A percentile compares a stretch with the other conserved stretches of the same genome.
Conservation (phyloP, 2,888 invertebrate genomes). For the Sphecodes monilicornis region DNA sequence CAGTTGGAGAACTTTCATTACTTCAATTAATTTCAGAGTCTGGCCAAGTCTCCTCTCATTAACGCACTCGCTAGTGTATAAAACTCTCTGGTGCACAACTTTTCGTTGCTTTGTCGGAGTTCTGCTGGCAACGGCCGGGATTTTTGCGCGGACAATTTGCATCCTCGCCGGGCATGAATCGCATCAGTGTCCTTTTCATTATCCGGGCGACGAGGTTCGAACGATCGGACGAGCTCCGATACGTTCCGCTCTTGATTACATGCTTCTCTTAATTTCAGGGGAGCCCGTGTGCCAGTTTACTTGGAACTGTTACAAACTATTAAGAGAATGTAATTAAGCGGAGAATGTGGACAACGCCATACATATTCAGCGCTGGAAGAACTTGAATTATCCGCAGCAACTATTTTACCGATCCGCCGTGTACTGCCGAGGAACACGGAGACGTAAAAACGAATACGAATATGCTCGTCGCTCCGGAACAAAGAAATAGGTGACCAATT, state of each 20-base stretch:
- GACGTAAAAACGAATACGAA: conserved; percentile 28
- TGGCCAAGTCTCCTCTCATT: conserved; percentile 49
- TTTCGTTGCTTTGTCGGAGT: conserved; percentile 4
- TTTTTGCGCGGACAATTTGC: background rate
- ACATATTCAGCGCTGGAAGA: conserved; percentile 71
- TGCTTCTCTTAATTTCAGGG: conserved; percentile 48
- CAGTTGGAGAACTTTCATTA: conserved; percentile 54
- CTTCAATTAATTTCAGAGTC: conserved; percentile 50
- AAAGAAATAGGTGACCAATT: background rate
- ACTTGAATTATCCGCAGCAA: conserved; percentile 68
- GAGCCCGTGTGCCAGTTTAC: conserved; percentile 7
- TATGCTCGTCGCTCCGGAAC: background rate
- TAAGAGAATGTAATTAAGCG: conserved; percentile 78
- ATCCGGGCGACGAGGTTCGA: background rate
- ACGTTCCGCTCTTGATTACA: conserved; percentile 7
- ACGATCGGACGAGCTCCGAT: background rate
- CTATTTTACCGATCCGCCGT: conserved; percentile 62
- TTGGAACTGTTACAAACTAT: conserved; percentile 69
- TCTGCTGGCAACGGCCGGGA: background rate
- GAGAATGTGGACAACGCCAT: conserved; percentile 76
- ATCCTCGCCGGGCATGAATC: background rate
- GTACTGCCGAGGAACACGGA: conserved; percentile 63
- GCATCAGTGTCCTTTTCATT: background rate
- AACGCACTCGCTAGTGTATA: conserved; percentile 20
- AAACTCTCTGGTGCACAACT: conserved; percentile 36